A percentile compares a stretch with the other conserved stretches of the same genome.
Conservation (phyloP, 2,797 vertebrate genomes). For the Cynodonichthys magdalenae region DNA sequence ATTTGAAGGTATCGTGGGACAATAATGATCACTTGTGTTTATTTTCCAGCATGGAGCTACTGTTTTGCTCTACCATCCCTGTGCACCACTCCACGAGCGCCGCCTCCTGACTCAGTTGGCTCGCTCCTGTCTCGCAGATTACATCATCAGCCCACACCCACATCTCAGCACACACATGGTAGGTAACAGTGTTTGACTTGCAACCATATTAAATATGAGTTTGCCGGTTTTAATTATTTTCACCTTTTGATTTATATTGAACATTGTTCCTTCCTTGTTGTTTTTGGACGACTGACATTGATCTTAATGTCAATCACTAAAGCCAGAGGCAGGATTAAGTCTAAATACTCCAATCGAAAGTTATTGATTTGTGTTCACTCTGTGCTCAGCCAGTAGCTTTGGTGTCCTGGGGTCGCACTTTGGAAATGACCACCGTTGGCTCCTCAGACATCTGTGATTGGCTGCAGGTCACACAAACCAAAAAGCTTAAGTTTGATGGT, state of each 20-base stretch:
- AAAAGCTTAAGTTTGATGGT: background rate
- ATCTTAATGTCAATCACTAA: background rate
- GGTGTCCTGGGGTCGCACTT: constrained; percentile 81
- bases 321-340: background rate
- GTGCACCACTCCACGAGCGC: constrained; percentile 72
- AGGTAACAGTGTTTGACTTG: constrained; percentile 34
- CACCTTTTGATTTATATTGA: too few relatives aligned
- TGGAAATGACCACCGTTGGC: constrained; percentile 80
- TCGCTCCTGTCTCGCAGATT: constrained; percentile 71
- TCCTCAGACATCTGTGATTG: constrained; percentile 73
- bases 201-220: too few relatives aligned
- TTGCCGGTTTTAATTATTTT: too few relatives aligned
- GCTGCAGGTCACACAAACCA: constrained; percentile 63
- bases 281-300: too few relatives aligned
- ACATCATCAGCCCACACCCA: constrained; percentile 76
- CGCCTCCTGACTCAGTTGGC: constrained; percentile 76
- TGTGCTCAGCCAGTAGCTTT: constrained; percentile 82
- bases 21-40: background rate
- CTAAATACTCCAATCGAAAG: background rate
- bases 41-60: constrained; percentile 75
- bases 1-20: too few relatives aligned
- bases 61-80: constrained; percentile 85
- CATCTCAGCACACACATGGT: constrained; percentile 77
- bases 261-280: too few relatives aligned
- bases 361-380: background rate